Evolutionary conservation across 2,797 vertebrate genomes (phyloP), one percentile per base, ranked within the genome.

Genomic region (Cyclopterus lumpus): DNA sequence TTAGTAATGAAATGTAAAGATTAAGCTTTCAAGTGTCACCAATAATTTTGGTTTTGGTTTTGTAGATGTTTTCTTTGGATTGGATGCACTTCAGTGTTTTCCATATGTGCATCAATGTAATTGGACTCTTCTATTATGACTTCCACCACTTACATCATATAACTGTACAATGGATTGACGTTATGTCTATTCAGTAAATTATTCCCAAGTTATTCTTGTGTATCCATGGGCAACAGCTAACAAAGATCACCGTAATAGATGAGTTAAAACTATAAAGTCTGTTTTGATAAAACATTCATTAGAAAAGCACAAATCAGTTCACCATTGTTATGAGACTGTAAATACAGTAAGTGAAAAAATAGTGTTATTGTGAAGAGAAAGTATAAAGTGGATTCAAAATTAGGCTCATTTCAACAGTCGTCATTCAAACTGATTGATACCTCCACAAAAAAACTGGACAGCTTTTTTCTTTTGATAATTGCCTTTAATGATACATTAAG

Each of bases 401-500:
- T 0, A 65, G 58, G 4, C 42, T 51, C 1, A 58, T 55, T 77
- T 78, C 8, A 51, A 3, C n/a, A 57, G 69, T 57, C 15, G 30
- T 73, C 62, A 81, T 61, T 85, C 32, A 66, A 83, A 67, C 18
- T 58, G 67, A 68, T 62, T 49, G 48, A 66, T 60, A 30, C 36
- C 6, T 69, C 14, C 4, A 28, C 22, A 61, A 40, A n/a, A 32
- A 24, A 51, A 15, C 38, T 20, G 30, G 30, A 75, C 30, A 67
- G 42, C 26, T 70, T 71, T 55, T 67, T 67, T 61, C 28, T 48
- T 60, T 34, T 20, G 1, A 24, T 77, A 53, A 83, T 81, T 77
- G 57, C 32, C 48, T 76, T 67, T 77, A 77, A 72, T 81, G 24
- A 77, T 73, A 83, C 20, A 70, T 77, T 49, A 1, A 64, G 63